Evolutionary conservation across 2,888 invertebrate species (phyloP).

Genomic region (Tipula unca): DNA sequence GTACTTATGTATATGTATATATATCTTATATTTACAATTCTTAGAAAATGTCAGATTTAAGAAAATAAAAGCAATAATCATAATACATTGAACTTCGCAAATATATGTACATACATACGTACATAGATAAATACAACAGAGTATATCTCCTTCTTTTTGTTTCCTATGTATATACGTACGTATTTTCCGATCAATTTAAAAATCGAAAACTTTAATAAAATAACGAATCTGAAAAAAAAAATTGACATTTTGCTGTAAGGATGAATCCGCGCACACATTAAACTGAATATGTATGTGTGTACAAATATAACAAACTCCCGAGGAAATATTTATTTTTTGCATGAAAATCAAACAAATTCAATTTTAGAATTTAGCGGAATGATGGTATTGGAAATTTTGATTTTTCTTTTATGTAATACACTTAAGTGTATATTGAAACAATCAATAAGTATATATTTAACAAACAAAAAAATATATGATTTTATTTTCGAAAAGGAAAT

Average conservation of each 20-base stretch:
- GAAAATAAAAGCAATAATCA: background rate
- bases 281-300: background rate
- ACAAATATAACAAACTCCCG: background rate
- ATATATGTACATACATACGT: background rate
- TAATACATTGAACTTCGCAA: background rate
- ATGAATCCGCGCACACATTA: background rate
- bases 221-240: background rate
- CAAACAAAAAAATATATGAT: too few relatives aligned
- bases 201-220: background rate
- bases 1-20: background rate
- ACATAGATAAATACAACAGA: background rate
- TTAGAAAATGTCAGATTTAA: background rate
- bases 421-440: too few relatives aligned
- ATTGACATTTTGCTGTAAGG: background rate
- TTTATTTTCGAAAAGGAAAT: too few relatives aligned
- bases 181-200: background rate
- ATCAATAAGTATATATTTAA: too few relatives aligned
- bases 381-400: background rate
- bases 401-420: background rate
- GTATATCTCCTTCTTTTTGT: background rate
- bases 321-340: background rate
- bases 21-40: background rate
- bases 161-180: background rate
- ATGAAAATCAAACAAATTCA: background rate
- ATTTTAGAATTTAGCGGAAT: background rate